Evolutionary conservation across 2,888 invertebrate species (phyloP).

Genomic region (Drosophila antonietae): DNA sequence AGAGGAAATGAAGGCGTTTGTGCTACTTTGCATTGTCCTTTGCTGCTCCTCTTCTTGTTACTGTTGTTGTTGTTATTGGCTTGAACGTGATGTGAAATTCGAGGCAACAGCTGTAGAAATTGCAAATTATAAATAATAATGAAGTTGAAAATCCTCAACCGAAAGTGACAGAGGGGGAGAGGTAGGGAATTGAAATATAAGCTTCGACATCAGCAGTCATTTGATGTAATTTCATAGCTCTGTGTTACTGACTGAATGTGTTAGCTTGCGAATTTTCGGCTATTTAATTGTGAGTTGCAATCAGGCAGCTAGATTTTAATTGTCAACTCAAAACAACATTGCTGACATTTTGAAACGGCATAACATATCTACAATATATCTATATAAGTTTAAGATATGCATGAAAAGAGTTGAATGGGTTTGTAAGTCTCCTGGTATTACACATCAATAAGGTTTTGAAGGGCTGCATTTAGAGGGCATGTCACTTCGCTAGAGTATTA

Average conservation of each 20-base stretch:
- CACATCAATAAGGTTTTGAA: too few species aligned
- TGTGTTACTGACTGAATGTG: neutral
- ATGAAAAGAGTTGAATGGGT: too few species aligned
- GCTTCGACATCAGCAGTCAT: neutral
- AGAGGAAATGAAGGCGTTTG: conserved; percentile 39
- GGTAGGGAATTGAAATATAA: neutral
- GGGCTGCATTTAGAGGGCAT: too few species aligned
- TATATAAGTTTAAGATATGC: too few species aligned
- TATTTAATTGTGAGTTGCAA: conserved; percentile 2
- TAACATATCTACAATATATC: too few species aligned
- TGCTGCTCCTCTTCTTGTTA: neutral
- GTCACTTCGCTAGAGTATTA: too few species aligned
- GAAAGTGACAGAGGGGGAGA: neutral
- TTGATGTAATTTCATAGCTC: neutral
- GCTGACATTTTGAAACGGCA: neutral
- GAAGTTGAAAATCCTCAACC: conserved; percentile 5
- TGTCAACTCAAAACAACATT: neutral
- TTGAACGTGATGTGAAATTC: conserved; percentile 11
- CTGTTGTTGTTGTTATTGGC: conserved; percentile 7
- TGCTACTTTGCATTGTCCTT: conserved; percentile 14
- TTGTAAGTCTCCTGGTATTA: too few species aligned
- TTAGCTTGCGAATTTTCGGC: neutral
- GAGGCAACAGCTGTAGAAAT: conserved; percentile 31
- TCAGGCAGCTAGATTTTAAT: neutral
- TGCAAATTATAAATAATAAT: conserved; percentile 42